Evolutionary conservation across 2,113 vertebrate genomes (phyloP).

Genomic region (Typhlomys cinereus): DNA sequence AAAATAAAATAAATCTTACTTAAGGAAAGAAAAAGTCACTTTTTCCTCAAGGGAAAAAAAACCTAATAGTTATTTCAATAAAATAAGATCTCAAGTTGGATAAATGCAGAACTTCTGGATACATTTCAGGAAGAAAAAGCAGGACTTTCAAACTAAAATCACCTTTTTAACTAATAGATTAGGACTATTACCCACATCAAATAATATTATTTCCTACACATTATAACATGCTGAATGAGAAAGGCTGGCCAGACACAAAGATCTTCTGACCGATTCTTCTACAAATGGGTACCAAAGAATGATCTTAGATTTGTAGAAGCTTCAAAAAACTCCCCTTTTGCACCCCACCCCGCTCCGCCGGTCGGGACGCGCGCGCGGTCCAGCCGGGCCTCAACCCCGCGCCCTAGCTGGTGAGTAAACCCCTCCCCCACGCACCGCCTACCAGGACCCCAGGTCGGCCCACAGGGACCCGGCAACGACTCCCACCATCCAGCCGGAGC

Average conservation of each 20-base stretch:
- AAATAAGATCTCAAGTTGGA: neutral
- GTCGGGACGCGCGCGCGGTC: no score
- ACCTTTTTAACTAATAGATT: neutral
- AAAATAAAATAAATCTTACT: conserved; percentile 16
- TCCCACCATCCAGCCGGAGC: no score
- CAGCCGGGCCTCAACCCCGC: no score
- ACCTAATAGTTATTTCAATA: neutral
- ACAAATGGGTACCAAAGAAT: neutral
- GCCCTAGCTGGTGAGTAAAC: no score
- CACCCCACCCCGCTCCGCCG: no score
- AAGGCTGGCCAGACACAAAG: neutral
- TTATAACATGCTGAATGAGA: neutral
- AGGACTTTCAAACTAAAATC: neutral
- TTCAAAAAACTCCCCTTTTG: neutral
- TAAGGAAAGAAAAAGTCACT: neutral
- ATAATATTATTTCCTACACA: neutral
- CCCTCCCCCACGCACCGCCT: no score
- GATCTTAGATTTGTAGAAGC: neutral
- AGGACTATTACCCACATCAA: neutral
- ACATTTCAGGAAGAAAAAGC: conserved; percentile 25
- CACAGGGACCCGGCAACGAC: no score
- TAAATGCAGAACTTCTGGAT: conserved; percentile 38
- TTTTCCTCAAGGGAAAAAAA: neutral
- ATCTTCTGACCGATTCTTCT: neutral
- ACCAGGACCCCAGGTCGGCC: no score